Evolutionary conservation across 2,888 invertebrate species (phyloP), one percentile per base, ranked within the genome.

Genomic region (Gibbula magus): DNA sequence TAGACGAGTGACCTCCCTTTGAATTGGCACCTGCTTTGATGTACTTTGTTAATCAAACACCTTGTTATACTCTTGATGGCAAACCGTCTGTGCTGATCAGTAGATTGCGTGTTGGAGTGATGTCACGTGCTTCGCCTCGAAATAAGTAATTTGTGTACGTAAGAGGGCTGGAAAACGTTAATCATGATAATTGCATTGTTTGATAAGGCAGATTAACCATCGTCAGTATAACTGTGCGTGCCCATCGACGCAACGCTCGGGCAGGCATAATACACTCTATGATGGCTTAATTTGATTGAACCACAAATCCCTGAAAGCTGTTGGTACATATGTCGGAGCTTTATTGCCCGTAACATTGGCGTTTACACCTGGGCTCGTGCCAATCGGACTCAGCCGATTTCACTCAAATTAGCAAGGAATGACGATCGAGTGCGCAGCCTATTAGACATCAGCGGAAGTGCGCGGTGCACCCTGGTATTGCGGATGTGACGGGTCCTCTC

Each of bases 241-340:
- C 70, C n/a, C 39, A 35, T 35, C 70, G 35, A 70, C 45, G 10
- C 10, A 45, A 45, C 45, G 45, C 13, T 45, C 45, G 13, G 45
- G 8, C 45, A 10, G 45, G 45, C 45, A 45, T 45, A 45, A 45
- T 45, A 70, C 70, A 70, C 39, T n/a, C 70, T 70, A 35, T 70
- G 70, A 70, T 18, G 70, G 70, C 70, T 70, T 70, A 70, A 70
- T 70, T 70, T 70, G 70, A 70, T 70, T 70, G 35, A 70, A 70
- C n/a, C 70, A 70, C 70, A 39, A 70, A 70, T 70, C 39, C 70
- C n/a, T 70, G 70, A 70, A 39, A 70, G 70, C 70, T 39, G 39
- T 70, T 70, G 35, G 70, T 70, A 70, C 70, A 70, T 39, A 70
- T 70, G 70, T 70, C 70, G 25, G 39, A 8, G 70, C 16, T 70